Evolutionary conservation across 2,113 vertebrate genomes (phyloP), one percentile per base, ranked within the genome.

Genomic region (Crypturellus undulatus): DNA sequence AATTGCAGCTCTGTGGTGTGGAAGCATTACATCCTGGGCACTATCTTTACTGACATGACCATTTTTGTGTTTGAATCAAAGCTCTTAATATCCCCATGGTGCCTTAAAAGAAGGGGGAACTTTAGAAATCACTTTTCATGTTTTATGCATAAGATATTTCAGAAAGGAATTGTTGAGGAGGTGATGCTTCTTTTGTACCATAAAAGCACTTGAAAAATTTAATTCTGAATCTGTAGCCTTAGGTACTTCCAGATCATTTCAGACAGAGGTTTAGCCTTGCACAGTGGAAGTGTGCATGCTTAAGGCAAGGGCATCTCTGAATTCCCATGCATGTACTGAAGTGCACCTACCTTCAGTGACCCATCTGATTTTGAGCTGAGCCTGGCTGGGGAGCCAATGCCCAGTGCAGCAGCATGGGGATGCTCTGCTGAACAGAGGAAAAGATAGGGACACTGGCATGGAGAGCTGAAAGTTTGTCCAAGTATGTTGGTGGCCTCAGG

Each of bases 311-410:
- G 3, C n/a, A 2, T 30, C 76, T 69, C 38, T 63, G 71, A 3
- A 11, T 88, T 52, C 64, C 49, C 24, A 10, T 7, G 19, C 6
- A 1, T 2, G 2, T 2, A 2, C 32, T 24, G 47, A 45, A 79
- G 17, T 22, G n/a, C 9, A 71, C 2, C 5, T 20, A 0, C 5
- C 8, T 25, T 38, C 24, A 8, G 4, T 0, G 2, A 6, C 47
- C 6, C 38, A 22, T 65, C 32, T 13, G 1, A 25, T 63, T 88
- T 13, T 73, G 30, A 20, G 9, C 76, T 43, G 89, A 67, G 18
- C 15, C 19, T 64, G 8, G 3, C 9, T 19, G 69, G 22, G 47
- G 62, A 43, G 18, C 32, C 21, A 64, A 34, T 76, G 70, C 16
- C 34, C 45, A 43, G 42, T 10, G 25, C 22, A 40, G 73, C 22